phyloP scores from a whole-genome alignment of 2,113 vertebrate species.

The Anser cygnoides region DNA sequence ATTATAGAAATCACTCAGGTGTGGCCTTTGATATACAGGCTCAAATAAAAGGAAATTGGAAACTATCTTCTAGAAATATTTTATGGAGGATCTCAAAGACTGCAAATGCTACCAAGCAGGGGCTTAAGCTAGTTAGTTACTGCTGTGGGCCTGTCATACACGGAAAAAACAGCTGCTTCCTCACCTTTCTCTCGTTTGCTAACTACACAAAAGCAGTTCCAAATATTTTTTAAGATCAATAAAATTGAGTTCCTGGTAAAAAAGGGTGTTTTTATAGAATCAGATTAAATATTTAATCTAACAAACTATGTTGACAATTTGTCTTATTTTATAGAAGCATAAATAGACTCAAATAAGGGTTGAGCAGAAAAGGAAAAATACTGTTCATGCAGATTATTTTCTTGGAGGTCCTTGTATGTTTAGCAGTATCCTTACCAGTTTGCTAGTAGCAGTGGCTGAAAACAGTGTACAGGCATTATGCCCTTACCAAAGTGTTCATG shows the following conservation, averaged over 20 bases:
- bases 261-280: neutral
- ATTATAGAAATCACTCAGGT: constrained; percentile 60
- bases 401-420: neutral
- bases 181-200: neutral
- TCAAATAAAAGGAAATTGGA: constrained; percentile 62
- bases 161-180: neutral
- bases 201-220: neutral
- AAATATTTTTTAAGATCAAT: neutral
- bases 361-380: neutral
- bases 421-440: neutral
- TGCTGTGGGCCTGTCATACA: neutral
- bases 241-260: neutral
- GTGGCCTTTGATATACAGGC: constrained; percentile 55
- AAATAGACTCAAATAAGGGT: neutral
- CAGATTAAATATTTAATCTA: neutral
- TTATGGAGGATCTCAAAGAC: constrained; percentile 21
- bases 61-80: constrained; percentile 42
- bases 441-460: neutral
- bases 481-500: neutral
- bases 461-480: neutral
- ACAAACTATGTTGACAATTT: neutral
- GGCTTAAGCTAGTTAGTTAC: neutral
- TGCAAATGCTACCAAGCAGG: neutral
- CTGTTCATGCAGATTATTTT: neutral
- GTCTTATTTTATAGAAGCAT: neutral